Evolutionary conservation across 2,888 invertebrate species (phyloP), one percentile per base, ranked within the genome.

Genomic region (Hyposoter didymator): DNA sequence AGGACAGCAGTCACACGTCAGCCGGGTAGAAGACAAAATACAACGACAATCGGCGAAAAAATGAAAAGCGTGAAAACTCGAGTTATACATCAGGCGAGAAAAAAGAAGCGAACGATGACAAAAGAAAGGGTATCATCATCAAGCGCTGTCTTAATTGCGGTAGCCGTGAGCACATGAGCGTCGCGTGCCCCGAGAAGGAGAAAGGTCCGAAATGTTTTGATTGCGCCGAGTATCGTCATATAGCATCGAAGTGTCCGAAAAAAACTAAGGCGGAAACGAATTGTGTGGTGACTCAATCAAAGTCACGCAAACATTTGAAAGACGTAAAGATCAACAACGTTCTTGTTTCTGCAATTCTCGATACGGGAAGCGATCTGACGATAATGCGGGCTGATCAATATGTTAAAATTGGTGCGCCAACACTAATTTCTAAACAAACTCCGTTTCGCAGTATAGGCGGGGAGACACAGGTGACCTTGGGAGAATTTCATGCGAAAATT

Each of bases 351-450:
- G 47, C 47, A 47, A 64, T 76, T 32, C 49, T 55, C n/a, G 70
- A 70, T 32, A 72, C 70, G 70, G 70, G 52, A 32, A 72, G 49
- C n/a, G 70, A 72, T 7, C 32, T 72, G 32, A 72, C 70, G n/a
- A 72, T 72, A 52, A 72, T 72, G 70, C 52, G 32, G 17, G 70
- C 70, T 14, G 70, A 72, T 52, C 47, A 70, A 17, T 70, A 49
- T 10, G 70, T 52, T 70, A 70, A 70, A 17, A 52, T 70, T 17
- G 70, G 70, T 35, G 52, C 70, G 17, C 70, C 70, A 17, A 70
- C 32, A 75, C 39, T 62, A 28, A 39, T 62, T 17, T 62, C 4
- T n/a, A 32, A n/a, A 66, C 19, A 66, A 35, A 67, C 67, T 2
- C 67, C 45, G 22, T 67, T 67, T 67, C 67, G 22, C 12, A 22